These are phyloP conservation scores for Acropora yongei DNA, from an alignment of 64 coral and sea anemone genomes.

Conservation along the genomic window DNA sequence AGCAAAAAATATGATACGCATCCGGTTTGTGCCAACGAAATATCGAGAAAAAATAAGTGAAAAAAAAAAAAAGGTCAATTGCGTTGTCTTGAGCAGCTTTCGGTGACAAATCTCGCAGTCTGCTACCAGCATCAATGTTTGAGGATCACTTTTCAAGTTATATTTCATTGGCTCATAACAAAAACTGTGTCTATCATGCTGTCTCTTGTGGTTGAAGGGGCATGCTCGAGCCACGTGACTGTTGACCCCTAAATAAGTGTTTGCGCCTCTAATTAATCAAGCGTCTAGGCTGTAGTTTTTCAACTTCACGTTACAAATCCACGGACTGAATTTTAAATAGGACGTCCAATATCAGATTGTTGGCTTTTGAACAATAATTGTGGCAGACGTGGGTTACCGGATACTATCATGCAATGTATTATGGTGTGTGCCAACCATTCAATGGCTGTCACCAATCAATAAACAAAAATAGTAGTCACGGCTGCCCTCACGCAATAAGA, in stretches of 20 bases:
- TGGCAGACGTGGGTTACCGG: too few relatives aligned
- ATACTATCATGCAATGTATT: not conserved
- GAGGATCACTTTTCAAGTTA: constrained; percentile 9
- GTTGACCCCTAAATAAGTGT: not conserved
- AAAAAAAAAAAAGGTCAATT: too few relatives aligned
- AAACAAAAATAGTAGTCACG: not conserved
- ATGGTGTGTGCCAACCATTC: not conserved
- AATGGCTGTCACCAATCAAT: constrained; percentile 10
- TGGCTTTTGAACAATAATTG: not conserved
- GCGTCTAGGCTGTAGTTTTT: not conserved
- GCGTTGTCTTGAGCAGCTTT: too few relatives aligned
- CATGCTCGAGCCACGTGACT: not conserved
- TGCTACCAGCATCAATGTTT: not conserved
- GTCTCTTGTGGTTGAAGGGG: not conserved
- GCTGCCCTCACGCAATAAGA: not conserved
- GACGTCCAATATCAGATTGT: not conserved
- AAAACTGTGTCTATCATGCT: not conserved
- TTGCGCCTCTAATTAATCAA: not conserved
- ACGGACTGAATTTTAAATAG: not conserved
- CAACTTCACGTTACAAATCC: not conserved
- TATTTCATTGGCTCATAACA: constrained; percentile 5
- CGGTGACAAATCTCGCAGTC: too few relatives aligned
- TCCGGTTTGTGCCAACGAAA: too few relatives aligned
- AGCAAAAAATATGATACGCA: not conserved
- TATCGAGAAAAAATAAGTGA: too few relatives aligned